These are phyloP conservation scores for Ictidomys tridecemlineatus DNA, from an alignment of 2,113 vertebrate genomes.

Conservation along the genomic window DNA sequence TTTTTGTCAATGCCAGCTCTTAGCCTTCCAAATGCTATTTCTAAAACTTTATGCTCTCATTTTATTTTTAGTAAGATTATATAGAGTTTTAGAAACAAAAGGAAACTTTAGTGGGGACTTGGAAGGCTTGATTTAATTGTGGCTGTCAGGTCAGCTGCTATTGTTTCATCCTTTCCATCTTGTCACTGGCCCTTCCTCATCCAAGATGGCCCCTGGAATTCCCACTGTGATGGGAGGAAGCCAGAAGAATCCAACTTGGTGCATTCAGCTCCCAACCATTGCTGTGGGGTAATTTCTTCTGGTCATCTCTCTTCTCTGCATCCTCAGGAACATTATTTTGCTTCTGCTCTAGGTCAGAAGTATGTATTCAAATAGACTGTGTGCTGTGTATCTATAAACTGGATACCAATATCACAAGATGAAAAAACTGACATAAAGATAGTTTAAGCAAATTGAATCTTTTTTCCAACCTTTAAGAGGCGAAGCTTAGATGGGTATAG, in stretches of 20 bases:
- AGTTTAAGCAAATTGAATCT: not conserved
- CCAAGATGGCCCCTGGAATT: not conserved
- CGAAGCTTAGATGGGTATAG: not conserved
- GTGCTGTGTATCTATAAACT: too few species aligned
- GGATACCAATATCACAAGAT: not conserved
- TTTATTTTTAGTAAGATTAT: slow-evolving; percentile 71
- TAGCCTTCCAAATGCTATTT: slow-evolving; percentile 76
- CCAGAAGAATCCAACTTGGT: not conserved
- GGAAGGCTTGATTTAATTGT: slow-evolving; percentile 45
- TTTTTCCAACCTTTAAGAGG: not conserved
- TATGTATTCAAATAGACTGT: not conserved
- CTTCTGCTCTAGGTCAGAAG: not conserved
- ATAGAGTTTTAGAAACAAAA: slow-evolving; percentile 67
- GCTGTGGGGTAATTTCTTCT: accelerated
- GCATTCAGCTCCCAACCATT: not conserved
- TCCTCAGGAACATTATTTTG: accelerated
- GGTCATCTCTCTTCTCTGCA: accelerated
- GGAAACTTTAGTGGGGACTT: slow-evolving; percentile 18
- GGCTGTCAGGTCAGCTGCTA: slow-evolving; percentile 2
- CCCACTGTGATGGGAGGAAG: not conserved
- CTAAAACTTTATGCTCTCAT: slow-evolving; percentile 74
- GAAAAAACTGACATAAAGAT: not conserved
- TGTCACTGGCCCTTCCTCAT: not conserved
- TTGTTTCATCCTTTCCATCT: not conserved
- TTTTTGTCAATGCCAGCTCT: slow-evolving; percentile 67